phyloP scores from a whole-genome alignment of 1,140 invertebrate species.

The Hormaphis cornu region DNA sequence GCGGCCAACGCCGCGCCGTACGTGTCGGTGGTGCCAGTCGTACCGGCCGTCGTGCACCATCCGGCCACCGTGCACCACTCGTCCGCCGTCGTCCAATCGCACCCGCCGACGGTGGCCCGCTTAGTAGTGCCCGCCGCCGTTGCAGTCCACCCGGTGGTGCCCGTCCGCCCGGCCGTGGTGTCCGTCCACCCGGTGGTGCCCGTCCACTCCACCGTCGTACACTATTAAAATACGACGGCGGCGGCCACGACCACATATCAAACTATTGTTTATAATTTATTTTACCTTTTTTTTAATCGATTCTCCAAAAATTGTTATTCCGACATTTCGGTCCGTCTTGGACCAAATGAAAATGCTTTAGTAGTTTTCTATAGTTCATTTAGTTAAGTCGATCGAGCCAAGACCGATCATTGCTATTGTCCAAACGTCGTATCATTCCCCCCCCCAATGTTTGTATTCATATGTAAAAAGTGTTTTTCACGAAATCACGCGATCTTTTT shows the following conservation, averaged over 20 bases:
- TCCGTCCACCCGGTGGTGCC: not conserved
- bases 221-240: not conserved
- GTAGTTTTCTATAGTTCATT: too few relatives aligned
- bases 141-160: not conserved
- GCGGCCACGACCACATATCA: too few relatives aligned
- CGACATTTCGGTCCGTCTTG: too few relatives aligned
- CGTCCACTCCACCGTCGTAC: not conserved
- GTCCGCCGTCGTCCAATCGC: constrained; percentile 10
- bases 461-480: too few relatives aligned
- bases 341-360: too few relatives aligned
- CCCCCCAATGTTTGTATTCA: too few relatives aligned
- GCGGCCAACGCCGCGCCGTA: not conserved
- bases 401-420: too few relatives aligned
- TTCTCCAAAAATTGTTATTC: too few relatives aligned
- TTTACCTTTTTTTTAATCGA: not conserved
- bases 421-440: too few relatives aligned
- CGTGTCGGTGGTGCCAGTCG: not conserved
- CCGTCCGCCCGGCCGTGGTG: not conserved
- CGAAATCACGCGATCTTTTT: too few relatives aligned
- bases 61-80: constrained; percentile 1
- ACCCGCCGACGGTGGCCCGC: not conserved
- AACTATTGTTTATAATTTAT: not conserved
- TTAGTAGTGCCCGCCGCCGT: not conserved
- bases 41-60: not conserved
- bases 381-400: too few relatives aligned